Evolutionary conservation across 1,140 invertebrate genomes (phyloP), one percentile per base, ranked within the genome.

Genomic region (Atta texana): DNA sequence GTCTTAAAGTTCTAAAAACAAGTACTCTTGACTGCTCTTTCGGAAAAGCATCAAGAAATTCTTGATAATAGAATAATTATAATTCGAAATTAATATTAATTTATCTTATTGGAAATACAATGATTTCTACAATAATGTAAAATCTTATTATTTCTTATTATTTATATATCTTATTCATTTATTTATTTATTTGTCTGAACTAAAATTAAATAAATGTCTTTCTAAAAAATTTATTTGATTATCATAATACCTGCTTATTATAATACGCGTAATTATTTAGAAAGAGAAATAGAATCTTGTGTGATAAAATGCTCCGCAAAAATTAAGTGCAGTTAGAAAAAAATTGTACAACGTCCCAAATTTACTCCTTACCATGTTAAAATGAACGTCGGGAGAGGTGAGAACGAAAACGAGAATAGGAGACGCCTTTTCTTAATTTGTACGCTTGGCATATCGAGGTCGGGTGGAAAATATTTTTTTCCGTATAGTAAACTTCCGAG

Each of bases 401-500:
- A 61, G n/a, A 80, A 71, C 34, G 66, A 18, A 51, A 85, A 78
- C n/a, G 59, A 55, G 34, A 53, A 44, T 7, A 55, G 28, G n/a
- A 51, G 69, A 49, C 69, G 69, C 53, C 39, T 84, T 75, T 74
- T 74, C 80, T 84, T 75, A 84, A 84, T 84, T 75, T 75, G 39
- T 81, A 63, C 78, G 66, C 24, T 66, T 57, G 55, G 55, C 39
- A 16, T 69, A 69, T 84, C 80, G 34, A 44, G 80, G 49, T 81
- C 64, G 63, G 63, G n/a, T 71, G 69, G 34, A 74, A 84, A 84
- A 84, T 74, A 61, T 84, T 84, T 84, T 84, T 84, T 75, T n/a
- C 18, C 18, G 10, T 71, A 61, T 21, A 61, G 55, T 61, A 59
- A 82, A 68, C 80, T 82, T 51, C 34, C 49, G 34, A 68, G 49